Percentiles rank a stretch among this genome's conserved stretches.
These are phyloP conservation scores for Propsilocerus akamusi DNA, from an alignment of 1,140 invertebrate species.

Conservation along the genomic window DNA sequence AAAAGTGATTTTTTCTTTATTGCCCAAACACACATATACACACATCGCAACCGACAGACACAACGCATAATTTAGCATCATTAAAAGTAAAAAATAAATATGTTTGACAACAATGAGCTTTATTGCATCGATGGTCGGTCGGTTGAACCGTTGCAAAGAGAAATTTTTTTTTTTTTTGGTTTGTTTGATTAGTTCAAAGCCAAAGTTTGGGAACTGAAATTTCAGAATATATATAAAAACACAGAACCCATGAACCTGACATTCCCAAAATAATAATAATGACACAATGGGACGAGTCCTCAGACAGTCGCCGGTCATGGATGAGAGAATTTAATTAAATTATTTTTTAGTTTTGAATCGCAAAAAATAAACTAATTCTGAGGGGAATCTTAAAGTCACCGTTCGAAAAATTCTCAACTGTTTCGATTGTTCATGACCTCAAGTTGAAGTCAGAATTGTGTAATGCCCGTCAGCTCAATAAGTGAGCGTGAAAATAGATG, in stretches of 20 bases:
- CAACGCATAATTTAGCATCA: constrained; percentile 3
- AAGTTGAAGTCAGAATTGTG: too few species aligned
- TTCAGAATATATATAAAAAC: too few species aligned
- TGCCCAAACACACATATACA: neutral
- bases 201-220: too few species aligned
- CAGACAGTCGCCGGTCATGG: neutral
- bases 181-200: too few species aligned
- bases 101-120: neutral
- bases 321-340: neutral
- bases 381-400: neutral
- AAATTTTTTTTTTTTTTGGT: too few species aligned
- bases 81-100: neutral
- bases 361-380: neutral
- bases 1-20: neutral
- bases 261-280: too few species aligned
- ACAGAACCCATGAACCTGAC: too few species aligned
- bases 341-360: neutral
- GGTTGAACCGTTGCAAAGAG: too few species aligned
- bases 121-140: neutral
- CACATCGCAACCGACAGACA: neutral
- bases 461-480: too few species aligned
- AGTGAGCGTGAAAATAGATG: too few species aligned
- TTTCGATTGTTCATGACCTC: too few species aligned
- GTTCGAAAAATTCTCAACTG: too few species aligned
- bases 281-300: neutral